Evolutionary conservation across 2,888 invertebrate species (phyloP).

Genomic region (Aphodius granarius): DNA sequence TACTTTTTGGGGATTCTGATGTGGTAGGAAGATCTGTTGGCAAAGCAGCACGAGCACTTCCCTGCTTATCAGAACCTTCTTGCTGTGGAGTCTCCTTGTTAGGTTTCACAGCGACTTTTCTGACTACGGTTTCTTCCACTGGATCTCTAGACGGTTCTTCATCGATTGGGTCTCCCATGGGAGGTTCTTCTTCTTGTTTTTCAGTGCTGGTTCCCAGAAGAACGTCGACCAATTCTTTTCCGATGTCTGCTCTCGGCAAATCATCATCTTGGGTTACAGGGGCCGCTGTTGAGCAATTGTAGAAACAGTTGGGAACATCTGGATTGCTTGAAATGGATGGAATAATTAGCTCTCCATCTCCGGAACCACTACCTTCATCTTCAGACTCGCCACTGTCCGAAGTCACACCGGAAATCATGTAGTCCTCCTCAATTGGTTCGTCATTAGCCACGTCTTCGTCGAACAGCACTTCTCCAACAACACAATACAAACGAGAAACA

Average conservation of each 20-base stretch:
- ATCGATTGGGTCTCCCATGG: not conserved
- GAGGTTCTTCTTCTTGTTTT: slow-evolving; percentile 18
- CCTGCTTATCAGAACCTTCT: not conserved
- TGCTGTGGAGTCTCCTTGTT: not conserved
- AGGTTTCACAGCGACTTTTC: not conserved
- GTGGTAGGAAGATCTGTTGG: slow-evolving; percentile 3
- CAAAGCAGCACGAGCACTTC: not conserved
- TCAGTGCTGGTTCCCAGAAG: not conserved
- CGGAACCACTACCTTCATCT: slow-evolving; percentile 27
- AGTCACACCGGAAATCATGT: slow-evolving; percentile 6
- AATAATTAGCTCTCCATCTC: slow-evolving; percentile 22
- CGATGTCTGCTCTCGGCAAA: slow-evolving; percentile 38
- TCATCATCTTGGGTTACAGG: slow-evolving; percentile 25
- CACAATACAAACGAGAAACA: slow-evolving; percentile 29
- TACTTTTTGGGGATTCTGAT: slow-evolving; percentile 19
- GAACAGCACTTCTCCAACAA: slow-evolving; percentile 19
- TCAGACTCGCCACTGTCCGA: slow-evolving; percentile 2
- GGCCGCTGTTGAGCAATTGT: slow-evolving; percentile 36
- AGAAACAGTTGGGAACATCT: slow-evolving; percentile 31
- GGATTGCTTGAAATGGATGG: slow-evolving; percentile 15
- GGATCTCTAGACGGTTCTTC: not conserved
- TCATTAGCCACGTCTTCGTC: slow-evolving; percentile 21
- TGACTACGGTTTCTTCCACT: not conserved
- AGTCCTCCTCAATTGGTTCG: slow-evolving; percentile 27
- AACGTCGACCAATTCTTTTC: slow-evolving; percentile 37